These are phyloP conservation scores for Boloria euphrosyne DNA, from an alignment of 2,888 invertebrate genomes.

Conservation along the genomic window DNA sequence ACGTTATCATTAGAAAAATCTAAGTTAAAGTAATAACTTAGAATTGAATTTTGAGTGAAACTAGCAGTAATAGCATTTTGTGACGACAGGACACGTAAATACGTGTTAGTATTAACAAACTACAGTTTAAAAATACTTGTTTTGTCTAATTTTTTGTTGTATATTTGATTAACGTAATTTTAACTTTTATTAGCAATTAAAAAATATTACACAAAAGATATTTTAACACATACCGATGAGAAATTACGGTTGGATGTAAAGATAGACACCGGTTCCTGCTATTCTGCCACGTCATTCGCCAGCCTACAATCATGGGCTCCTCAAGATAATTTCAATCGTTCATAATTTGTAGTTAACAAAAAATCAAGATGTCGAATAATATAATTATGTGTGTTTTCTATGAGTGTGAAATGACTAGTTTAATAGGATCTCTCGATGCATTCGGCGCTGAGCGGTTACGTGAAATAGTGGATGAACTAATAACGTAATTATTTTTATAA, in stretches of 20 bases:
- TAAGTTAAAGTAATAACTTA: constrained; percentile 26
- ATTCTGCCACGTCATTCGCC: constrained; percentile 63
- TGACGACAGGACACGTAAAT: constrained; percentile 10
- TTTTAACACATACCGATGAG: not conserved
- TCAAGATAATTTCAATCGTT: constrained; percentile 74
- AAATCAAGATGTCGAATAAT: constrained; percentile 70
- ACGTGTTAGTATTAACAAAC: constrained; percentile 5
- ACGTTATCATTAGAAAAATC: constrained; percentile 29
- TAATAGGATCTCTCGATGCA: constrained; percentile 58
- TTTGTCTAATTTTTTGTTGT: not conserved
- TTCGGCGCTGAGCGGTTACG: constrained; percentile 38
- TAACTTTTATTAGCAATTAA: not conserved
- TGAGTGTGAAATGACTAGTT: constrained; percentile 76
- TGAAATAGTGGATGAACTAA: constrained; percentile 3
- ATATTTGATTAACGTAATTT: not conserved
- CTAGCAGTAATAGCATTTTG: constrained; percentile 17
- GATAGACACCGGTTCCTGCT: constrained; percentile 43
- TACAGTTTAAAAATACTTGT: too few species aligned
- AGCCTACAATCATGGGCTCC: constrained; percentile 73
- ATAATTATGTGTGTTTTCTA: constrained; percentile 77
- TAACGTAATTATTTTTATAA: constrained; percentile 6
- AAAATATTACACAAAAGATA: not conserved
- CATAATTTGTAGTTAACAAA: constrained; percentile 76
- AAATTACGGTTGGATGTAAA: constrained; percentile 15
- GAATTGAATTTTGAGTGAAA: constrained; percentile 28